Conservation (phyloP, 2,888 invertebrate species). For the Lymantria dispar region DNA sequence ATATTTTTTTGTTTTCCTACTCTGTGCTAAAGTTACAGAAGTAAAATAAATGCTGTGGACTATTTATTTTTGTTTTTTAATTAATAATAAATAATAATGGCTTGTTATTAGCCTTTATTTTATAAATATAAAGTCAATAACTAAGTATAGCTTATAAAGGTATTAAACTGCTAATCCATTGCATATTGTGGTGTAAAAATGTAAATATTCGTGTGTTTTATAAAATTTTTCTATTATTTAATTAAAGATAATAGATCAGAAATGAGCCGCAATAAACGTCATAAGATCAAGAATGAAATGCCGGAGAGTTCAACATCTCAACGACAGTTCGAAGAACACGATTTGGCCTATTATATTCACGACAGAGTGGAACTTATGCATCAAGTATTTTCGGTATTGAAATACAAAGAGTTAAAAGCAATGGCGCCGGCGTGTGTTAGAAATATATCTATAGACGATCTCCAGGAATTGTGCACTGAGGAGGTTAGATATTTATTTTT, state of each 20-base stretch:
- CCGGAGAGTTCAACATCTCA: slow-evolving; percentile 46
- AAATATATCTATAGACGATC: slow-evolving; percentile 69
- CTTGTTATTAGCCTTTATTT: too few species aligned
- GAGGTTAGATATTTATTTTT: slow-evolving; percentile 51
- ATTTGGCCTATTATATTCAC: slow-evolving; percentile 81
- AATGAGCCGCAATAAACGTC: slow-evolving; percentile 36
- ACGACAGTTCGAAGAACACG: slow-evolving; percentile 60
- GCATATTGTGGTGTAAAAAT: too few species aligned
- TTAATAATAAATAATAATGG: too few species aligned
- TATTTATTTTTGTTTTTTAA: too few species aligned
- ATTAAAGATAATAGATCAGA: not conserved
- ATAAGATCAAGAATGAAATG: slow-evolving; percentile 61
- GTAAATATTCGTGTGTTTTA: too few species aligned
- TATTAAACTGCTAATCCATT: too few species aligned
- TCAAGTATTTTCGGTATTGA: slow-evolving; percentile 82
- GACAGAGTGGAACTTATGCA: slow-evolving; percentile 83
- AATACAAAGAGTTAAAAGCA: slow-evolving; percentile 79
- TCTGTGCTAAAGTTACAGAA: too few species aligned
- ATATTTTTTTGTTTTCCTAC: too few species aligned
- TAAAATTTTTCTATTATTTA: not conserved
- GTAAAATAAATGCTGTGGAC: too few species aligned
- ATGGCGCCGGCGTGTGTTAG: slow-evolving; percentile 80
- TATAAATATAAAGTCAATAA: too few species aligned
- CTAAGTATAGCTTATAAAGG: too few species aligned
- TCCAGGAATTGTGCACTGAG: slow-evolving; percentile 83